These are phyloP conservation scores for Nineta flava DNA, from an alignment of 2,888 invertebrate species.

Conservation along the genomic window DNA sequence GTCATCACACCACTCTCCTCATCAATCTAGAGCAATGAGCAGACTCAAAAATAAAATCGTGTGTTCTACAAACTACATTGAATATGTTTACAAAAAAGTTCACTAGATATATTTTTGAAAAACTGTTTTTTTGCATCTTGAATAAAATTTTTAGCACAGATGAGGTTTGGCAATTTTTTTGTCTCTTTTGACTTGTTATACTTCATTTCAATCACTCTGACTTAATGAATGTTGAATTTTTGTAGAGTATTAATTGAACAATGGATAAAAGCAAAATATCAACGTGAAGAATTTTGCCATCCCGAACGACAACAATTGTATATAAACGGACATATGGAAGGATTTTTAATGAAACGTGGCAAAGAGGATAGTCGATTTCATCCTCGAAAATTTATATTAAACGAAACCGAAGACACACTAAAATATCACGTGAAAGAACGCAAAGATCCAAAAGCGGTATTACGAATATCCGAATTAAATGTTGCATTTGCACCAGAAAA, in stretches of 20 bases:
- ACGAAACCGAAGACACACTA: conserved; percentile 63
- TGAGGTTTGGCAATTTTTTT: background rate
- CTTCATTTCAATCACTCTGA: too few species aligned
- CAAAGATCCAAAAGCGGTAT: conserved; percentile 67
- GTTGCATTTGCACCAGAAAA: conserved; percentile 73
- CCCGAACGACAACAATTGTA: conserved; percentile 59
- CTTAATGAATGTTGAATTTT: too few species aligned
- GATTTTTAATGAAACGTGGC: conserved; percentile 75
- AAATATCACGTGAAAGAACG: conserved; percentile 60
- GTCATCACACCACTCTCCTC: too few species aligned
- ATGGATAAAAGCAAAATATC: conserved; percentile 84
- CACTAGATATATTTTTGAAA: too few species aligned
- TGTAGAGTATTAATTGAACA: conserved; percentile 72
- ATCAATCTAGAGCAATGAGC: too few species aligned
- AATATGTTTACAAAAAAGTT: too few species aligned
- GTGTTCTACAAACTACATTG: too few species aligned
- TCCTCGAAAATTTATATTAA: conserved; percentile 66
- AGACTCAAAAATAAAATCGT: too few species aligned
- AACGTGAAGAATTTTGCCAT: conserved; percentile 72
- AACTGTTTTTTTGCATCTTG: too few species aligned
- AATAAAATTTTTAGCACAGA: too few species aligned
- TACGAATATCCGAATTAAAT: conserved; percentile 67
- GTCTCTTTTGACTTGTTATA: too few species aligned
- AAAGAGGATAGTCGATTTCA: conserved; percentile 76
- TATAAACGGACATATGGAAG: conserved; percentile 66